A percentile compares a stretch with the other conserved stretches of the same genome.
phyloP scores from a whole-genome alignment of 1,140 invertebrate species.

The Drosophila insularis region DNA sequence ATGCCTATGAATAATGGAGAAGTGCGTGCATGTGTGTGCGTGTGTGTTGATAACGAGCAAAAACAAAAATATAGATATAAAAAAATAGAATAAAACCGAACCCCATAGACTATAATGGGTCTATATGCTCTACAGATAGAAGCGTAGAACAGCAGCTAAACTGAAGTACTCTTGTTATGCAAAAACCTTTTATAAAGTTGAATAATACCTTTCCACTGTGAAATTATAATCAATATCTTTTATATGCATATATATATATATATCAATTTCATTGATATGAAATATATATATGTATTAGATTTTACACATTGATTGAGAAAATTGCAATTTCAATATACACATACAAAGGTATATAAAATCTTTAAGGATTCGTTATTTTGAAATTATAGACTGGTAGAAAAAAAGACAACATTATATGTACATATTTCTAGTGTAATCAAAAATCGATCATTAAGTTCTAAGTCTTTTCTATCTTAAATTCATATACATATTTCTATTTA shows the following conservation, averaged over 20 bases:
- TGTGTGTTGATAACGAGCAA: constrained; percentile 60
- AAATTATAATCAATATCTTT: not conserved
- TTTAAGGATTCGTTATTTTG: no score
- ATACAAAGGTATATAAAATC: no score
- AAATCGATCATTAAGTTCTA: no score
- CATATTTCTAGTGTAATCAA: no score
- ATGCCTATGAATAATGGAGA: constrained; percentile 5
- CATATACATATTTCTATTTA: no score
- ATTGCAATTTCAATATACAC: no score
- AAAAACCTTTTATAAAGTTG: not conserved
- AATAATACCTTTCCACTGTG: not conserved
- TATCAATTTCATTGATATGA: not conserved
- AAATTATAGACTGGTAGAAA: no score
- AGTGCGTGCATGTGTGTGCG: constrained; percentile 33
- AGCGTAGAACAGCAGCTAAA: not conserved
- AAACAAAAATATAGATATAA: constrained; percentile 56
- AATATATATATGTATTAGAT: not conserved
- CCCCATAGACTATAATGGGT: constrained; percentile 41
- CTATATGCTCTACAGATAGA: constrained; percentile 7
- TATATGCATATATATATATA: not conserved
- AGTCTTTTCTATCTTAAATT: no score
- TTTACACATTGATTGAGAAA: no score
- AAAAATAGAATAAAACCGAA: constrained; percentile 6
- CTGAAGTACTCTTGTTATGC: not conserved
- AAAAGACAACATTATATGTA: no score